Evolutionary conservation across 2,797 vertebrate species (phyloP).

Genomic region (Brachyrhaphis roseni): DNA sequence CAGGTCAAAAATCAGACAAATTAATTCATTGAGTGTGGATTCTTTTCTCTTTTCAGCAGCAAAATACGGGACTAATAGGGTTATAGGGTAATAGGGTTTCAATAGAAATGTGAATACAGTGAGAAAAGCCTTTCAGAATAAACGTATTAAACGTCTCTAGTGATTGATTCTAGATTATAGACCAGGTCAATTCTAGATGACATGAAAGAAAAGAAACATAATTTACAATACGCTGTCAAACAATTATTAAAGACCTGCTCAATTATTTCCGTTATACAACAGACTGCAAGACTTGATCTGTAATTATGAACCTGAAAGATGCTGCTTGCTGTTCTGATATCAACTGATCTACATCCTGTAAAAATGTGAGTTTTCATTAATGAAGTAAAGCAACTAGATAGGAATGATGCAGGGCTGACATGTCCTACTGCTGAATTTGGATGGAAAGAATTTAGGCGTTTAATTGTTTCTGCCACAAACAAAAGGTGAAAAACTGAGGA

Average conservation of each 20-base stretch:
- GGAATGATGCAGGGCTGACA: neutral
- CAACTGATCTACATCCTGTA: neutral
- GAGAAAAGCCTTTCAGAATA: neutral
- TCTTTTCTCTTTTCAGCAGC: neutral
- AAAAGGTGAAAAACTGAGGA: neutral
- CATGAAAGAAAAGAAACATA: neutral
- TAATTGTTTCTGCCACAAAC: neutral
- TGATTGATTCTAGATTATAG: neutral
- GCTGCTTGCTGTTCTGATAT: neutral
- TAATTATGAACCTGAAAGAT: neutral
- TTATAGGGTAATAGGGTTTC: neutral
- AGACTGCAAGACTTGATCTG: neutral
- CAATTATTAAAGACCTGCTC: neutral
- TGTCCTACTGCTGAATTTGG: neutral
- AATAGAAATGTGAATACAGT: neutral
- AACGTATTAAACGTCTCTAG: neutral
- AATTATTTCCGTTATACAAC: neutral
- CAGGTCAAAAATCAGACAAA: neutral
- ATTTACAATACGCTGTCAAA: neutral
- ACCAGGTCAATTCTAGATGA: neutral
- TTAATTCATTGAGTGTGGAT: neutral
- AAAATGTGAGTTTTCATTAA: neutral
- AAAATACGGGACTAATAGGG: neutral
- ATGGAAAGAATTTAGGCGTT: neutral
- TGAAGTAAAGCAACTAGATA: neutral